Evolutionary conservation across 1,140 invertebrate genomes (phyloP).

Genomic region (Drosophila suzukii): DNA sequence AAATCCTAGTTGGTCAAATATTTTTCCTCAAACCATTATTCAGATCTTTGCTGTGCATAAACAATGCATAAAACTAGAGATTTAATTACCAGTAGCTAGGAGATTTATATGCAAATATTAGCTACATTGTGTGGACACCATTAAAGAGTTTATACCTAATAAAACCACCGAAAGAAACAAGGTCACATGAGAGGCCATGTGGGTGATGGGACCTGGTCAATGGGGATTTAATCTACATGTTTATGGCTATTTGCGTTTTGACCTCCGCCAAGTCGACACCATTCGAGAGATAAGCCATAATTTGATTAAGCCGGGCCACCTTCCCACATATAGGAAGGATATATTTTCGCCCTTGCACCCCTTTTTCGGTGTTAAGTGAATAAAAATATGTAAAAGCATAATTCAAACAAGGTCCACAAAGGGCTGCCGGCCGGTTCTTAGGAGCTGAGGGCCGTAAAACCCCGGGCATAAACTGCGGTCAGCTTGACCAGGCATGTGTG

Average conservation of each 20-base stretch:
- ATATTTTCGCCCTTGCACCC: constrained; percentile 24
- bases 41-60: constrained; percentile 17
- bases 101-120: constrained; percentile 40
- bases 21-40: constrained; percentile 2
- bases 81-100: constrained; percentile 58
- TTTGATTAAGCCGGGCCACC: constrained; percentile 67
- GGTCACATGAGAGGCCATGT: constrained; percentile 46
- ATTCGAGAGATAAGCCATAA: constrained; percentile 76
- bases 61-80: constrained; percentile 43
- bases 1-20: constrained; percentile 12
- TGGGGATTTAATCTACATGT: constrained; percentile 75
- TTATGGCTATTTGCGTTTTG: constrained; percentile 82
- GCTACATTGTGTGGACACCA: constrained; percentile 35
- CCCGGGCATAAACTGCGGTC: constrained; percentile 60
- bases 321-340: constrained; percentile 4
- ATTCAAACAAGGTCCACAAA: constrained; percentile 68
- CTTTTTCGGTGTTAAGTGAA: constrained; percentile 69
- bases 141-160: constrained; percentile 50
- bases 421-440: constrained; percentile 21
- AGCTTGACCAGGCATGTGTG: constrained; percentile 65
- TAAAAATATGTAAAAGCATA: constrained; percentile 82
- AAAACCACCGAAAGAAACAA: constrained; percentile 54
- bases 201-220: constrained; percentile 41
- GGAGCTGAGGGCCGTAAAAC: constrained; percentile 45
- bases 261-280: constrained; percentile 69